Percentiles rank a stretch among this genome's conserved stretches.
phyloP scores from a whole-genome alignment of 1,140 invertebrate genomes.

The Caenorhabditis elegans region DNA sequence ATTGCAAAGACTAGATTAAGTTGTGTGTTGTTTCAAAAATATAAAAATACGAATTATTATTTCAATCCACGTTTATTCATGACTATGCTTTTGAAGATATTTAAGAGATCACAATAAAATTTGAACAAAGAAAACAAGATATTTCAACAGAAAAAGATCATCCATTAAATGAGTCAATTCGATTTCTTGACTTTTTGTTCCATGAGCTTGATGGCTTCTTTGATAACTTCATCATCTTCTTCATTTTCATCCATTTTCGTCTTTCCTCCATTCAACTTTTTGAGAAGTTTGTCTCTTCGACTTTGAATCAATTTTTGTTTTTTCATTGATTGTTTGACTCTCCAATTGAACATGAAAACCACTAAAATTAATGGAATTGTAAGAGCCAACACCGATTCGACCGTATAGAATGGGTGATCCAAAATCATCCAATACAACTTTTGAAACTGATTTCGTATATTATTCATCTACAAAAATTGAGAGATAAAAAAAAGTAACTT shows the following conservation, averaged over 20 bases:
- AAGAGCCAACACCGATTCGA: not conserved
- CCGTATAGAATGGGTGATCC: not conserved
- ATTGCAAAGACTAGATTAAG: no score
- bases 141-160: not conserved
- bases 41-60: no score
- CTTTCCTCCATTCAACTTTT: not conserved
- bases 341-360: slow-evolving; percentile 8
- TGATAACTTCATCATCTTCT: not conserved
- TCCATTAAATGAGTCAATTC: not conserved
- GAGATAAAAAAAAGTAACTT: no score
- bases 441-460: not conserved
- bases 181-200: not conserved
- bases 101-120: no score
- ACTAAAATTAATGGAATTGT: not conserved
- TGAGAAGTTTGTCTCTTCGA: not conserved
- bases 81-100: no score
- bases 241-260: not conserved
- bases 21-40: no score
- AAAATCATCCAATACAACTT: not conserved
- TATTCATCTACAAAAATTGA: not conserved
- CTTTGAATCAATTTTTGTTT: not conserved
- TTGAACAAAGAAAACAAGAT: not conserved
- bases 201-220: not conserved
- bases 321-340: not conserved
- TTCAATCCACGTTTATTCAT: no score